Conservation (phyloP, 2,797 vertebrate genomes). For the Melanotaenia parkinsoni region DNA sequence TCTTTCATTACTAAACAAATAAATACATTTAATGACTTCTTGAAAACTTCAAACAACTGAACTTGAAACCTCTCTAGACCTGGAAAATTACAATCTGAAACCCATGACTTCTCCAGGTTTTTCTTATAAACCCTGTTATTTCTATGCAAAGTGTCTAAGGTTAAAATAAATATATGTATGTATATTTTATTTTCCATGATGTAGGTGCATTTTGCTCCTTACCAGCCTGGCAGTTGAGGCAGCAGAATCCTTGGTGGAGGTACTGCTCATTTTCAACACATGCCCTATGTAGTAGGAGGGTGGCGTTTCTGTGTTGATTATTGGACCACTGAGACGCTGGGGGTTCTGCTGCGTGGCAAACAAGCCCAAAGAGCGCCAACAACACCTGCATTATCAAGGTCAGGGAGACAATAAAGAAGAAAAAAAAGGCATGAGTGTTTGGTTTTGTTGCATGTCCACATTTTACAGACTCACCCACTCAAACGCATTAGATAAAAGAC, state of each 20-base stretch:
- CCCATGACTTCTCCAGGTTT: not conserved
- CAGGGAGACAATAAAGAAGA: not conserved
- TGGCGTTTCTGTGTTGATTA: slow-evolving; percentile 66
- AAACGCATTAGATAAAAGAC: slow-evolving; percentile 37
- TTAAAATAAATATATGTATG: not conserved
- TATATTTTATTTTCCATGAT: not conserved
- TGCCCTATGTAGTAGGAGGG: slow-evolving; percentile 42
- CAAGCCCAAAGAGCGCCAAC: slow-evolving; percentile 44
- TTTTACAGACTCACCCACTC: slow-evolving; percentile 21
- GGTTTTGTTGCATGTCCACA: slow-evolving; percentile 19
- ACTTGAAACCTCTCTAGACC: not conserved
- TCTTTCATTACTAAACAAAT: not conserved
- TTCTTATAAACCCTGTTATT: not conserved
- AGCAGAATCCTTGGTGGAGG: slow-evolving; percentile 76
- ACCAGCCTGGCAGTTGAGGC: slow-evolving; percentile 85
- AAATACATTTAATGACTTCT: not conserved
- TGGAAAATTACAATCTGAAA: not conserved
- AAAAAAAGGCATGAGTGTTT: slow-evolving; percentile 17
- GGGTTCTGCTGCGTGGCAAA: slow-evolving; percentile 61
- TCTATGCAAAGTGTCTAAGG: not conserved
- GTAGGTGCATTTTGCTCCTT: slow-evolving; percentile 44
- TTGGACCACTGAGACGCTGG: slow-evolving; percentile 65
- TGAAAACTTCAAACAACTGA: not conserved
- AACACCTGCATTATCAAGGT: slow-evolving; percentile 50
- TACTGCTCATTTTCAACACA: slow-evolving; percentile 84